Evolutionary conservation across 1,140 invertebrate species (phyloP).

Genomic region (silkworm (Bombyx mori)): ASM3026992v2 NC_085127.1:908501-909000

Average conservation of each 20-base stretch:
- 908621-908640: conserved; percentile 27
- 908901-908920: conserved; percentile 89
- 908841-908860: conserved; percentile 60
- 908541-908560: conserved; percentile 55
- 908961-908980: conserved; percentile 88
- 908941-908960: conserved; percentile 80
- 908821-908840: conserved; percentile 32
- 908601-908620: conserved; percentile 37
- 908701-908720: conserved; percentile 79
- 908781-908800: conserved; percentile 24
- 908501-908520: conserved; percentile 28
- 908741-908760: conserved; percentile 61
- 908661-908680: conserved; percentile 41
- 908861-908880: conserved; percentile 72
- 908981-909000: neutral
- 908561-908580: conserved; percentile 46
- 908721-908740: conserved; percentile 75
- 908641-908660: conserved; percentile 21
- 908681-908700: conserved; percentile 77
- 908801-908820: conserved; percentile 34
- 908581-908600: conserved; percentile 18
- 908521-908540: conserved; percentile 34
- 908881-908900: conserved; percentile 77
- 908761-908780: conserved; percentile 51
- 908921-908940: conserved; percentile 81